These are phyloP conservation scores for Coelopa pilipes DNA, from an alignment of 2,888 invertebrate species.

Conservation along the genomic window DNA sequence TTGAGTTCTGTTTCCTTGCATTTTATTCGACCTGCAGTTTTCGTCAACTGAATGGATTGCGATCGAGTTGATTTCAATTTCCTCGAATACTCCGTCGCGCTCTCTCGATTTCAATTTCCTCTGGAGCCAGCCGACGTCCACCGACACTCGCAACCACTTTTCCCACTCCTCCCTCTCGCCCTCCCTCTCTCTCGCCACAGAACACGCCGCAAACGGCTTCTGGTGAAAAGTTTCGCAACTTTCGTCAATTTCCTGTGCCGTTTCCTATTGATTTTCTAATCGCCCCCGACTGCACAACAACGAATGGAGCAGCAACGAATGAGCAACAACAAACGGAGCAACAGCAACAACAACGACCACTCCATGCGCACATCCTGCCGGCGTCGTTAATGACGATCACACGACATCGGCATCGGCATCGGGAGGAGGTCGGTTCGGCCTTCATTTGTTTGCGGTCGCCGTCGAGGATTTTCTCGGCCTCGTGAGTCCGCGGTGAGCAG, in stretches of 20 bases:
- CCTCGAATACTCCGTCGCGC: no score
- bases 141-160: background rate
- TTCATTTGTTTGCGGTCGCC: slow-evolving; percentile 2
- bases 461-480: slow-evolving; percentile 22
- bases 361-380: slow-evolving; percentile 6
- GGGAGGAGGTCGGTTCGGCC: background rate
- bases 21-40: no score
- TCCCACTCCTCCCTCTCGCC: background rate
- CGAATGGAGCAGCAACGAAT: background rate
- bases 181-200: background rate
- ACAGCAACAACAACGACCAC: background rate
- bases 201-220: slow-evolving; percentile 13
- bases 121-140: no score
- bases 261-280: slow-evolving; percentile 45
- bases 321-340: background rate
- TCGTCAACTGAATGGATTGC: no score
- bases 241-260: slow-evolving; percentile 39
- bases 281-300: background rate
- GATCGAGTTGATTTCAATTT: no score
- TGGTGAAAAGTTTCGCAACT: slow-evolving; percentile 6
- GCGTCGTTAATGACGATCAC: slow-evolving; percentile 7
- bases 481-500: slow-evolving; percentile 15
- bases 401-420: no score
- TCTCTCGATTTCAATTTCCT: no score
- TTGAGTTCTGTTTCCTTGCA: no score